Evolutionary conservation across 1,140 invertebrate genomes (phyloP).

Genomic region (Scaptomyza montana): DNA sequence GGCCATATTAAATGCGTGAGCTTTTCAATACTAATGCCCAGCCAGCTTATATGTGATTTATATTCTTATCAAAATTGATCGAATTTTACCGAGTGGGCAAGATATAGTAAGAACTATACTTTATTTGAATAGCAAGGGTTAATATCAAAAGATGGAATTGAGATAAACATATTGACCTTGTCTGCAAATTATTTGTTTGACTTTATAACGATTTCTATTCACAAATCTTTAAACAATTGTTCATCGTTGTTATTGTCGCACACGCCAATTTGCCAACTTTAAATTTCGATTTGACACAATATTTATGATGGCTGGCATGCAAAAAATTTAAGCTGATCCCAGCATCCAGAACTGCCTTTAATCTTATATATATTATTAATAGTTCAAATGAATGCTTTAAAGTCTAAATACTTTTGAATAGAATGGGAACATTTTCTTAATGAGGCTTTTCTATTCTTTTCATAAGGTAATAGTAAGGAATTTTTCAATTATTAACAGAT

Average conservation of each 20-base stretch:
- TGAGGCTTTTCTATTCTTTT: no score
- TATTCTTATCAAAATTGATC: constrained; percentile 27
- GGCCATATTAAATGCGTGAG: constrained; percentile 1
- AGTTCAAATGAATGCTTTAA: constrained; percentile 8
- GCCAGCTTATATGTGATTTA: constrained; percentile 22
- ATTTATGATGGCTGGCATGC: constrained; percentile 51
- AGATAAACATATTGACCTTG: neutral
- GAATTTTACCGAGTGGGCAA: neutral
- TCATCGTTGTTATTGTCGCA: constrained; percentile 36
- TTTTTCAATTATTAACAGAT: no score
- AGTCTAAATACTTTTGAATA: neutral
- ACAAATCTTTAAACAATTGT: constrained; percentile 25
- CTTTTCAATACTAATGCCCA: constrained; percentile 6
- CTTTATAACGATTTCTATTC: neutral
- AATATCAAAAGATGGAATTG: no score
- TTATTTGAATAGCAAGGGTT: no score
- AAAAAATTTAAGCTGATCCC: constrained; percentile 26
- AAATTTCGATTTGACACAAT: constrained; percentile 71
- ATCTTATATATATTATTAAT: constrained; percentile 8
- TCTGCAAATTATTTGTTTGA: constrained; percentile 14
- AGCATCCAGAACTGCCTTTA: no score
- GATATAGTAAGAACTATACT: constrained; percentile 1
- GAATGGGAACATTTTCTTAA: no score
- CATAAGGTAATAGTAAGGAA: no score
- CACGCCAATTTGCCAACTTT: constrained; percentile 53